phyloP scores from a whole-genome alignment of 2,888 invertebrate genomes.

The Muschampia plurimacula region DNA sequence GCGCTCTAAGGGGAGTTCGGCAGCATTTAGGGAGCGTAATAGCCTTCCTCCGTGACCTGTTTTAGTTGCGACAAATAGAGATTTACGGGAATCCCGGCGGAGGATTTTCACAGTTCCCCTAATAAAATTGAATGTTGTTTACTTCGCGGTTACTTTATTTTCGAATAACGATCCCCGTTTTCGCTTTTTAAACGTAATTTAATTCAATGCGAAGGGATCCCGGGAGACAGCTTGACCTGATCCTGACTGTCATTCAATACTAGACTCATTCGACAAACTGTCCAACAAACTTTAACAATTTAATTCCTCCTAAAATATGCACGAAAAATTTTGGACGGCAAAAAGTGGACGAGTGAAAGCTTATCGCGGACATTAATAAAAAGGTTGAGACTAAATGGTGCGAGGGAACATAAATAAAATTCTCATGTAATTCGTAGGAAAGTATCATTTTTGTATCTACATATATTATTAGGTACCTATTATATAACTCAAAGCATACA shows the following conservation, averaged over 20 bases:
- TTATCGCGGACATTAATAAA: conserved; percentile 51
- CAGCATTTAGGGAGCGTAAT: conserved; percentile 84
- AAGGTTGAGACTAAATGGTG: conserved; percentile 44
- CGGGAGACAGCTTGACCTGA: conserved; percentile 42
- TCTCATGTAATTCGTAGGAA: conserved; percentile 30
- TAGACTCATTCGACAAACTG: conserved; percentile 62
- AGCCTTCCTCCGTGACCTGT: conserved; percentile 84
- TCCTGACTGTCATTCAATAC: conserved; percentile 64
- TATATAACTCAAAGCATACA: conserved; percentile 19
- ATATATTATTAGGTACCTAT: background rate
- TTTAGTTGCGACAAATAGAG: conserved; percentile 85
- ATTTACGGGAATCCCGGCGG: conserved; percentile 80
- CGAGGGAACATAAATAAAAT: conserved; percentile 30
- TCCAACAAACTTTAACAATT: conserved; percentile 75
- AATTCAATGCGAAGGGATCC: conserved; percentile 38
- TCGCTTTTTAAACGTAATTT: conserved; percentile 51
- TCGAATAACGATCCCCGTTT: conserved; percentile 49
- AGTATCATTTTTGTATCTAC: conserved; percentile 12
- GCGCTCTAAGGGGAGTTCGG: conserved; percentile 82
- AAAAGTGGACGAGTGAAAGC: conserved; percentile 54
- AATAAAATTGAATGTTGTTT: conserved; percentile 81
- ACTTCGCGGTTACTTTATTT: conserved; percentile 69
- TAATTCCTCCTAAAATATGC: conserved; percentile 73
- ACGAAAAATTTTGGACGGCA: conserved; percentile 61
- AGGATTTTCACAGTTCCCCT: conserved; percentile 71